Evolutionary conservation across 2,113 vertebrate species (phyloP).

Genomic region (Saimiri boliviensis): DNA sequence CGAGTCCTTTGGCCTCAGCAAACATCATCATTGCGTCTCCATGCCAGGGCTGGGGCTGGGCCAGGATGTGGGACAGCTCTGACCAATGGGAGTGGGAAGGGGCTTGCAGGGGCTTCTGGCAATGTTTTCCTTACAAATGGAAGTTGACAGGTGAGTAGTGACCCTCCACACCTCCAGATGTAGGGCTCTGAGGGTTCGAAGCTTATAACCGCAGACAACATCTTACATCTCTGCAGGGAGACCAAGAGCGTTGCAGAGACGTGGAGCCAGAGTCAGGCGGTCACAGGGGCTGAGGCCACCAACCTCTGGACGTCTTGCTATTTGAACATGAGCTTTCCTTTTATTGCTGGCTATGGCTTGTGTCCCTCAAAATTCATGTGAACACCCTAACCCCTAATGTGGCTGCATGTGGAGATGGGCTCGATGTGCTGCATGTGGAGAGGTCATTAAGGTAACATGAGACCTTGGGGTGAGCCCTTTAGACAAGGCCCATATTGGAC

Average conservation of each 20-base stretch:
- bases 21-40: neutral
- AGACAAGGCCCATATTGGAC: no score
- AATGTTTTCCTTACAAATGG: neutral
- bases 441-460: neutral
- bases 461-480: neutral
- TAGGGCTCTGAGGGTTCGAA: neutral
- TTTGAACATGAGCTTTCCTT: rapidly evolving
- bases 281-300: rapidly evolving
- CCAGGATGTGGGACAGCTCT: neutral
- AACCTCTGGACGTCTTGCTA: rapidly evolving
- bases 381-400: no score
- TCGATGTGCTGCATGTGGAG: no score
- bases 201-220: rapidly evolving
- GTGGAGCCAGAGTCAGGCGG: rapidly evolving
- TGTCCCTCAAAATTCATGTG: neutral
- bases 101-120: neutral
- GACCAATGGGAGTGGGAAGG: neutral
- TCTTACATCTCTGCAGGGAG: rapidly evolving
- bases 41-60: rapidly evolving
- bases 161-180: neutral
- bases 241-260: rapidly evolving
- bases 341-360: neutral
- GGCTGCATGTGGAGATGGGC: neutral
- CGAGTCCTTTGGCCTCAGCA: neutral
- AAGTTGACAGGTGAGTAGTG: neutral